Evolutionary conservation across 1,140 invertebrate genomes (phyloP), one percentile per base, ranked within the genome.

Genomic region (Pristionchus pacificus): DNA sequence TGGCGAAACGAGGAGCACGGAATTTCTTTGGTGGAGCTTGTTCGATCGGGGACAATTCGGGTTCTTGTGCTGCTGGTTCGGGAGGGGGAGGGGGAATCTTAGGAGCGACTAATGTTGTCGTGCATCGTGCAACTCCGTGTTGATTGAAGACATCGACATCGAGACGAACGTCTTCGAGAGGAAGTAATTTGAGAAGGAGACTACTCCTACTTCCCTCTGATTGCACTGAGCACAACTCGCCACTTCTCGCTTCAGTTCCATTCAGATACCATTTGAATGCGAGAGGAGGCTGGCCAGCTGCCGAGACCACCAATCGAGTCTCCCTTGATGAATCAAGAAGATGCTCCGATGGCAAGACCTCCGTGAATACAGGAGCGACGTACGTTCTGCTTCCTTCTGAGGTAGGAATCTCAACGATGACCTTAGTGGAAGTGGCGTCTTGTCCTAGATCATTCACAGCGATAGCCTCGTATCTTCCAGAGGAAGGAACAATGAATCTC

Each of bases 401-500:
- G n/a, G 27, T 32, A 15, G 25, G 38, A 49, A 49, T 49, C 28
- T 78, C 74, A 38, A 83, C 62, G 32, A 77, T 70, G 1, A 81
- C 71, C 68, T 80, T 83, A 25, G 72, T 74, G 19, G 62, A 32
- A 29, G 60, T 64, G 15, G 64, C 60, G 49, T 76, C 74, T 27
- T 78, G 68, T 62, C 80, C 80, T 10, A 81, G 28, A 28, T 70
- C 30, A 63, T 81, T 81, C 2, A 57, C 66, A 24, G 80, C 80
- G n/a, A 76, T 60, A 2, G 83, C 81, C 59, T 81, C 79, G 28
- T 71, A 63, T 19, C 70, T 65, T 58, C 80, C 80, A 58, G 77
- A 72, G 30, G 70, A 60, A n/a, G 81, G 72, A 29, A 73, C 64
- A 31, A 49, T 31, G 55, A 81, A 72, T 28, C 30, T 58, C 29